Evolutionary conservation across 2,113 vertebrate species (phyloP), one percentile per base, ranked within the genome.

Genomic region (Pollimyrus isidori): DNA sequence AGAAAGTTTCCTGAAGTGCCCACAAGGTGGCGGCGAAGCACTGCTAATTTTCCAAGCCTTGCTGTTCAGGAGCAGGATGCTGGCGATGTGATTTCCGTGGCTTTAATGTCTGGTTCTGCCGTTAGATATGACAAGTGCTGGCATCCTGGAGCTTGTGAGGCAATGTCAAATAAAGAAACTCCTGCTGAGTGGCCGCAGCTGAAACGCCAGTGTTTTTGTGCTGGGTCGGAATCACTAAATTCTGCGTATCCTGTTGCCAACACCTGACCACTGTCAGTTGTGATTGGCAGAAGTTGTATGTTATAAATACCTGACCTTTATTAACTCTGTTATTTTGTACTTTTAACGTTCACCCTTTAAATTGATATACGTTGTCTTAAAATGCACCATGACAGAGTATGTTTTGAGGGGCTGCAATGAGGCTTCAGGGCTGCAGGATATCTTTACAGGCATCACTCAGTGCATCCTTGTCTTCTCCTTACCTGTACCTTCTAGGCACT

Each of bases 11-110:
- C 53, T 89, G 87, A 56, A 69, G 30, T 91, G 45, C 88, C 91
- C 93, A 94, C 93, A 90, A 3, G 86, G 76, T 91, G 94, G 93
- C 91, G 92, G 88, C 92, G 89, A 90, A 90, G 53, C 11, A 87
- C 90, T 84, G 87, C 69, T 45, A 76, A 62, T 88, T 89, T 91
- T 65, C 69, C 49, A 73, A 73, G 21, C 53, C n/a, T n/a, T 65
- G 39, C 30, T n/a, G 9, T 26, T 58, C 39, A 85, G 49, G 49
- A 11, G 86, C 21, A 90, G 30, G 89, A 73, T 92, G 85, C 53
- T 17, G 65, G 4, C 39, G 15, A 76, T 76, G 10, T 76, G 69
- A 39, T 76, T 17, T 76, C 35, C 35, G 15, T 17, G 21, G 45
- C 45, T 76, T 87, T 42, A 53, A 21, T 23, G 42, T 49, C 7